These are phyloP conservation scores for Molorchus minor DNA, from an alignment of 2,888 invertebrate genomes.

Conservation along the genomic window DNA sequence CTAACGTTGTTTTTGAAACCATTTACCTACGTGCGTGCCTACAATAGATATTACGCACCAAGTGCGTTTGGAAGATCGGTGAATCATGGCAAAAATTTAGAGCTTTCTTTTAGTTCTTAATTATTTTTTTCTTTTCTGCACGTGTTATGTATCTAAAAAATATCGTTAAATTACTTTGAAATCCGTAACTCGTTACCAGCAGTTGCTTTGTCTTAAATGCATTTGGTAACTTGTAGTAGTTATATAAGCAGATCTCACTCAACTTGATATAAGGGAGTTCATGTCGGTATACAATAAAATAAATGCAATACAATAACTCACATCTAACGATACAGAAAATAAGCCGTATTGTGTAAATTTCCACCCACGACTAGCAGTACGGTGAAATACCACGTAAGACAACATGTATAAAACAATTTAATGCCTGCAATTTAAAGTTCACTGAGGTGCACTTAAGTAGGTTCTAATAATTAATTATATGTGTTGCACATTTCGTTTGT, in stretches of 20 bases:
- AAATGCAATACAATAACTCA: conserved; percentile 24
- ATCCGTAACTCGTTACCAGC: no score
- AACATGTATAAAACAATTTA: conserved; percentile 17
- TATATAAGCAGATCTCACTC: conserved; percentile 5
- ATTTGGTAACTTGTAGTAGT: background rate
- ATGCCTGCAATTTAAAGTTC: conserved; percentile 25
- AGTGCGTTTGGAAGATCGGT: no score
- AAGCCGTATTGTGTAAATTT: conserved; percentile 22
- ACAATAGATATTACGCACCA: no score
- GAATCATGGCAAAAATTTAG: no score
- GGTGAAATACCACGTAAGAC: background rate
- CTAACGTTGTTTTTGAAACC: no score
- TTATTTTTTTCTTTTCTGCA: no score
- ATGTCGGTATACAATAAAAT: conserved; percentile 14
- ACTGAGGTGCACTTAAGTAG: conserved; percentile 26
- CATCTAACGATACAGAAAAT: conserved; percentile 26
- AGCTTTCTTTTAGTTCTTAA: no score
- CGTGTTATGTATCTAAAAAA: no score
- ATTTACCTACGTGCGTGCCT: no score
- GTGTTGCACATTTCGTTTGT: conserved; percentile 22
- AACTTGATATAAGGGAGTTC: conserved; percentile 5
- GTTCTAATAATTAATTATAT: conserved; percentile 27
- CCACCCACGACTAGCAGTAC: conserved; percentile 16
- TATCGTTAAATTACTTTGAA: no score
- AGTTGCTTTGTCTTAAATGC: background rate